These are phyloP conservation scores for Cydia strobilella DNA, from an alignment of 1,140 invertebrate genomes.

Conservation along the genomic window DNA sequence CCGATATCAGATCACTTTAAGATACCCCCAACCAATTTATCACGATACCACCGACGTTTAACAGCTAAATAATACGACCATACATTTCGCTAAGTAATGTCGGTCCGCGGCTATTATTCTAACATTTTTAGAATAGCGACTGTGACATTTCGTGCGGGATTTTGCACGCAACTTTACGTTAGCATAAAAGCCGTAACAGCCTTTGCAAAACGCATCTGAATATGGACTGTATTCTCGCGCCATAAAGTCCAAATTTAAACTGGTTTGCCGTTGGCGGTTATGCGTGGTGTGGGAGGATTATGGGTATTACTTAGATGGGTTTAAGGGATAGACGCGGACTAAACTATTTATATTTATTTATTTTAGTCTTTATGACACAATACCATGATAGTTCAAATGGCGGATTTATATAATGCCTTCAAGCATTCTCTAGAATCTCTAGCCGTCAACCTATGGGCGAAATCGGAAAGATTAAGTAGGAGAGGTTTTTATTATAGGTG, in stretches of 20 bases:
- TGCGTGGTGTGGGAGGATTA: not conserved
- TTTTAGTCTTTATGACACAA: too few relatives aligned
- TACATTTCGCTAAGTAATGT: slow-evolving; percentile 2
- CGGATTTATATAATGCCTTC: too few relatives aligned
- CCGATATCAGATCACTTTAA: not conserved
- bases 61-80: slow-evolving; percentile 17
- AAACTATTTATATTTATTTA: too few relatives aligned
- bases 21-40: not conserved
- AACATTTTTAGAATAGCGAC: not conserved
- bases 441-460: too few relatives aligned
- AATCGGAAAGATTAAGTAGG: too few relatives aligned
- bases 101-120: not conserved
- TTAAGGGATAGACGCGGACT: not conserved
- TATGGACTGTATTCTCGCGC: too few relatives aligned
- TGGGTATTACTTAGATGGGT: not conserved
- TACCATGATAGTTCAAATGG: too few relatives aligned
- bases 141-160: not conserved
- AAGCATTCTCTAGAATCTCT: too few relatives aligned
- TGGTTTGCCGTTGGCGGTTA: too few relatives aligned
- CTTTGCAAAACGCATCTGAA: too few relatives aligned
- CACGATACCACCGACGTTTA: not conserved
- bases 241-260: too few relatives aligned
- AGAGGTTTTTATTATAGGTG: too few relatives aligned
- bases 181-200: not conserved
- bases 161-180: not conserved